Base-by-base conservation (phyloP, 2,113 vertebrate genomes). In the Onychostoma macrolepis region DNA sequence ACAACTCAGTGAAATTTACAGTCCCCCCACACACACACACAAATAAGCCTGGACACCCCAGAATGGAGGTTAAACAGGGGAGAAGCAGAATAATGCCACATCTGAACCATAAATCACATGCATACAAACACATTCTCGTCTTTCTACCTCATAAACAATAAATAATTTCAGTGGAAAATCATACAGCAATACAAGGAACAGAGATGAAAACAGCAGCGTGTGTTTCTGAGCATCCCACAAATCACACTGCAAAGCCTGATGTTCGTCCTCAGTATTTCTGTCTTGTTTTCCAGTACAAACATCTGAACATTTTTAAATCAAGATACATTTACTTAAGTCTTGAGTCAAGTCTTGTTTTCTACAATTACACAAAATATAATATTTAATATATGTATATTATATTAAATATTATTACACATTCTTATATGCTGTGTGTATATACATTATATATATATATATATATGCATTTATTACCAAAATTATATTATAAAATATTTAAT, bases 1-100 rank as follows among this genome's bases (percentile, higher is more conserved):
- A 88, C 87, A 89, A 89, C 83, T 88, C 81, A 76, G 76, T 79
- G 85, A 88, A 92, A 95, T 95, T 95, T 95, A 95, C 93, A 88
- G 86, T 87, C n/a, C n/a, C n/a, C n/a, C n/a, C 45, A 48, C 45
- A 48, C 45, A 48, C 45, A 48, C 45, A 48, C 84, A 87, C 80
- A 85, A 9, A 6, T 85, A 87, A 82, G 88, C 83, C 69, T 48
- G 79, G 85, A 83, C 84, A 85, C 17, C 77, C 74, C 67, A 76
- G 84, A 77, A 77, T 84, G 58, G 87, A 90, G 89, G 89, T 90
- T 90, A 90, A 86, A 88, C 89, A 86, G 82, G 77, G 85, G 58
- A 88, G 85, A 88, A 86, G 30, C 36, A 84, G 71, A 92, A 92
- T 94, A 94, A 94, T 94, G 92, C 92, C 85, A 92, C 93, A 92